A percentile compares a stretch with the other conserved stretches of the same genome.
Evolutionary conservation across 2,888 invertebrate genomes (phyloP).

Genomic region (Calameuta pallipes): DNA sequence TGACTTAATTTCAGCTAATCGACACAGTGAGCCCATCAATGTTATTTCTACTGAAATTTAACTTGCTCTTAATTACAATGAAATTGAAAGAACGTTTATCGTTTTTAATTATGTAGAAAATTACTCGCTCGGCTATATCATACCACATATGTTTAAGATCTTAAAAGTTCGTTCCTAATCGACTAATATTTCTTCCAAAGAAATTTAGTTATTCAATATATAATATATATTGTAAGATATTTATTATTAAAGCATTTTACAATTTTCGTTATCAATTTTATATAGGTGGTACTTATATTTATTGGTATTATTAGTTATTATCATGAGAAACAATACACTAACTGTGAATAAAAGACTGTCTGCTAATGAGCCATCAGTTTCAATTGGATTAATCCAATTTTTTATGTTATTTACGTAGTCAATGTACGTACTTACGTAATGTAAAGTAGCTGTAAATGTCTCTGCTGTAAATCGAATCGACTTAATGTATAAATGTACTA

Average conservation of each 20-base stretch:
- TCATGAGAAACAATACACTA: conserved; percentile 1
- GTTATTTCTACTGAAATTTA: background rate
- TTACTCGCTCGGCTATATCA: background rate
- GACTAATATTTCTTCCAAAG: background rate
- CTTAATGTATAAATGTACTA: conserved; percentile 40
- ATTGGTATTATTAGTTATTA: conserved; percentile 14
- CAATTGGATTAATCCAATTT: conserved; percentile 20
- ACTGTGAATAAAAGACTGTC: background rate
- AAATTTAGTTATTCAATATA: background rate
- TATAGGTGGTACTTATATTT: no score
- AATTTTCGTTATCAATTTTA: no score
- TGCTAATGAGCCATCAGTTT: background rate
- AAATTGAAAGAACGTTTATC: background rate
- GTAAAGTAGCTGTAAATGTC: conserved; percentile 40
- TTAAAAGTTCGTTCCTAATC: background rate
- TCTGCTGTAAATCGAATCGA: conserved; percentile 40
- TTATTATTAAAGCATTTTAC: no score
- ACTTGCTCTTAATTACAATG: background rate
- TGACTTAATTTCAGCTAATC: background rate
- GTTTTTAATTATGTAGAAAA: background rate
- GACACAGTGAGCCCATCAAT: background rate
- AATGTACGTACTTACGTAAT: conserved; percentile 33
- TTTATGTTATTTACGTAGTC: conserved; percentile 31
- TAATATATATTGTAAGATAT: no score
- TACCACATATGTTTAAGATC: background rate